A percentile compares a stretch with the other conserved stretches of the same genome.
Conservation (phyloP, 2,888 invertebrate species). For the Papilio elwesi region DNA sequence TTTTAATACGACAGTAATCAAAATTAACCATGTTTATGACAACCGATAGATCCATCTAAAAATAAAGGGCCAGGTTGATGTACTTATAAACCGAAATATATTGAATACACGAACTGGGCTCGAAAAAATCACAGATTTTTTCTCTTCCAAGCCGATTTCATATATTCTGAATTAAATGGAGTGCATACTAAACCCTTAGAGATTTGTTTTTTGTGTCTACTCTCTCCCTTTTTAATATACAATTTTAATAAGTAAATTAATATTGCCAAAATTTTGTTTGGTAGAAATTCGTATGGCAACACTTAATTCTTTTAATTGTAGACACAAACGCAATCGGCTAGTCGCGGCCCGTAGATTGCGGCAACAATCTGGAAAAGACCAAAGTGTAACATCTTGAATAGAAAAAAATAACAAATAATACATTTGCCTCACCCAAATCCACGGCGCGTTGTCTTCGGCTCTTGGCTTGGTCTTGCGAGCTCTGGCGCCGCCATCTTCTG, state of each 20-base stretch:
- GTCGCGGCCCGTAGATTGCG: slow-evolving; percentile 35
- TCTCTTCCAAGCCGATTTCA: slow-evolving; percentile 45
- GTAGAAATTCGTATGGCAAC: slow-evolving; percentile 9
- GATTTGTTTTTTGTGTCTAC: slow-evolving; percentile 19
- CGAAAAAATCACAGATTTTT: background rate
- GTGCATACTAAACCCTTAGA: slow-evolving; percentile 43
- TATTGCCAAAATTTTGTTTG: background rate
- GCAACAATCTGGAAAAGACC: slow-evolving; percentile 72
- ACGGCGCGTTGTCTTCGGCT: slow-evolving; percentile 53
- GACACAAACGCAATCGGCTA: slow-evolving; percentile 40
- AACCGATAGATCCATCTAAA: slow-evolving; percentile 53
- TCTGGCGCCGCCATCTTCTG: background rate
- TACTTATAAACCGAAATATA: slow-evolving; percentile 46
- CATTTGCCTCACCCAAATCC: slow-evolving; percentile 57
- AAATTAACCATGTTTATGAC: slow-evolving; percentile 42
- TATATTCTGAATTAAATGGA: slow-evolving; percentile 36
- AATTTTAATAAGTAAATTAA: background rate
- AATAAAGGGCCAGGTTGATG: slow-evolving; percentile 54
- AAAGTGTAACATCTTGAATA: slow-evolving; percentile 73
- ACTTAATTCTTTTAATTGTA: background rate
- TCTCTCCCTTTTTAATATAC: too few species aligned
- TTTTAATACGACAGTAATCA: too few species aligned
- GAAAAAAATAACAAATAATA: slow-evolving; percentile 44
- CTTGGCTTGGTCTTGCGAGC: slow-evolving; percentile 41
- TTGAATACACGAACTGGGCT: slow-evolving; percentile 1